These are phyloP conservation scores for Psittacula echo DNA, from an alignment of 2,797 vertebrate genomes.

Conservation along the genomic window DNA sequence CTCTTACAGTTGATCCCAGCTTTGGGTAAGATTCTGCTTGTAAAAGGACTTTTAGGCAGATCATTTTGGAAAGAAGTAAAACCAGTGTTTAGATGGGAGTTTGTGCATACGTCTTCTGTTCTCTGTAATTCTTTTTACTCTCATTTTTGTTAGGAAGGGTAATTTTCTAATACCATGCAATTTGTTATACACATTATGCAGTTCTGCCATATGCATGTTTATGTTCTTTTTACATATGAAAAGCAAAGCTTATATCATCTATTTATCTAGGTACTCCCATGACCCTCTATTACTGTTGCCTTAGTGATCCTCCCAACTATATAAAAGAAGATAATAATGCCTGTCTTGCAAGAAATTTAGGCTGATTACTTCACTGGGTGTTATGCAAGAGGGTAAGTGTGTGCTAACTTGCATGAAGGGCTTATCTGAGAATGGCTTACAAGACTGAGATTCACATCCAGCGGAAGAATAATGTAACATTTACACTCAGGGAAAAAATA, in stretches of 20 bases:
- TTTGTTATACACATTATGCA: not conserved
- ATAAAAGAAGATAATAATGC: not conserved
- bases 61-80: not conserved
- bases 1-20: not conserved
- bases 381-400: slow-evolving; percentile 45
- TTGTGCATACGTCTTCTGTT: not conserved
- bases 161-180: not conserved
- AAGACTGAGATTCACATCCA: not conserved
- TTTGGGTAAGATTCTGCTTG: not conserved
- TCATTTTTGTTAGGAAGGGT: not conserved
- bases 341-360: slow-evolving; percentile 51
- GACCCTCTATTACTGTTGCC: slow-evolving; percentile 19
- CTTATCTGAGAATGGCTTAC: slow-evolving; percentile 21
- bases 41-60: not conserved
- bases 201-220: not conserved
- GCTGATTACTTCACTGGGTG: slow-evolving; percentile 29
- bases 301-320: slow-evolving; percentile 33
- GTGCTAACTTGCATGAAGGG: not conserved
- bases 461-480: not conserved
- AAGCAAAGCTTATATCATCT: not conserved
- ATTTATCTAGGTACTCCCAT: not conserved
- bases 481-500: not conserved
- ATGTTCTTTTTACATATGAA: not conserved
- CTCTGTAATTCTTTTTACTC: not conserved
- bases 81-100: not conserved